Evolutionary conservation across 1,140 invertebrate genomes (phyloP).

Genomic region (Phortica variegata): DNA sequence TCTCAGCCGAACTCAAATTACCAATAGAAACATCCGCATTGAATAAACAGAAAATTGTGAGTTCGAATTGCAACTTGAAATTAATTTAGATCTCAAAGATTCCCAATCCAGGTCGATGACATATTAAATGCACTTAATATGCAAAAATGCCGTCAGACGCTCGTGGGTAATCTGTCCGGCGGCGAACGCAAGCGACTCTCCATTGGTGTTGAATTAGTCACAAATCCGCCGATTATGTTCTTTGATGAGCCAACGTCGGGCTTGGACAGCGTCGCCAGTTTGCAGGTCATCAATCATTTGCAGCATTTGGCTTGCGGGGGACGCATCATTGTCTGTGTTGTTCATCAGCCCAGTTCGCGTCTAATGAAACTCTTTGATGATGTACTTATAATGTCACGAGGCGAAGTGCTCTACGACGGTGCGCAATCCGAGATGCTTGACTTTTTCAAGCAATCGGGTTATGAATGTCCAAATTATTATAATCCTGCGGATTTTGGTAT

Average conservation of each 20-base stretch:
- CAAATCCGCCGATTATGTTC: slow-evolving; percentile 73
- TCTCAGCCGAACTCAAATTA: slow-evolving; percentile 66
- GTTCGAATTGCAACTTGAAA: neutral
- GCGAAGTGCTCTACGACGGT: slow-evolving; percentile 64
- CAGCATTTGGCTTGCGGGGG: slow-evolving; percentile 71
- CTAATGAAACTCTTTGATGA: slow-evolving; percentile 75
- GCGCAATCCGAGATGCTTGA: slow-evolving; percentile 60
- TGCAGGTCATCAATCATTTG: slow-evolving; percentile 69
- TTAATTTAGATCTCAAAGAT: neutral
- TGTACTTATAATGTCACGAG: slow-evolving; percentile 63
- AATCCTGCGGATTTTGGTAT: slow-evolving; percentile 67
- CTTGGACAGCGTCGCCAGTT: slow-evolving; percentile 73
- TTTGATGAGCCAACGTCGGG: slow-evolving; percentile 76
- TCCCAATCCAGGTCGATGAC: slow-evolving; percentile 60
- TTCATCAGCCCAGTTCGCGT: slow-evolving; percentile 87
- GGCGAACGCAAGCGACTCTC: slow-evolving; percentile 84
- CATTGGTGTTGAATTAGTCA: slow-evolving; percentile 80
- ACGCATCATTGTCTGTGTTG: slow-evolving; percentile 78
- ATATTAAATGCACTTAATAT: slow-evolving; percentile 64
- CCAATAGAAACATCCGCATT: slow-evolving; percentile 16
- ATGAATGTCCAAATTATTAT: slow-evolving; percentile 66
- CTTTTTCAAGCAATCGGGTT: slow-evolving; percentile 60
- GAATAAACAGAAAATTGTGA: slow-evolving; percentile 38
- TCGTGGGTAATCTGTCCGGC: slow-evolving; percentile 70
- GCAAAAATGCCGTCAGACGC: slow-evolving; percentile 64